Percentiles rank a stretch among this genome's conserved stretches.
Conservation (phyloP, 2,888 invertebrate genomes). For the Ligdia adustata region DNA sequence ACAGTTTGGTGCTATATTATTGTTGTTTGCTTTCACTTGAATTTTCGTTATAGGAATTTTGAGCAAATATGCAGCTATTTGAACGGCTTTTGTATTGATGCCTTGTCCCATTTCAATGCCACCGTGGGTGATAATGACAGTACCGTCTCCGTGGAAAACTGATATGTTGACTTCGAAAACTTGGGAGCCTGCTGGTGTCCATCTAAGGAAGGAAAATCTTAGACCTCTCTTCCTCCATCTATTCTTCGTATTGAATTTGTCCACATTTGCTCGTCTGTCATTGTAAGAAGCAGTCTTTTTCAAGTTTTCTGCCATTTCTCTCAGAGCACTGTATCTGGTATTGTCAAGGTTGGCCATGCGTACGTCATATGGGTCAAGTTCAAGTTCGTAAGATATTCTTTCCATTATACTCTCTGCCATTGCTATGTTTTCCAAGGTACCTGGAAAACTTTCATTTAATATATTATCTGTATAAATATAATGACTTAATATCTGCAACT, state of each 20-base stretch:
- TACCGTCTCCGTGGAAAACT: constrained; percentile 85
- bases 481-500: too few species aligned
- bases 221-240: constrained; percentile 89
- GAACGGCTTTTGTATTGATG: constrained; percentile 86
- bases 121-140: constrained; percentile 86
- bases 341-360: constrained; percentile 76
- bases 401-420: constrained; percentile 86
- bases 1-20: constrained; percentile 85
- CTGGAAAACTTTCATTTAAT: too few species aligned
- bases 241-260: constrained; percentile 85
- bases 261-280: constrained; percentile 69
- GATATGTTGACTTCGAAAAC: constrained; percentile 79
- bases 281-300: constrained; percentile 79
- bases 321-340: constrained; percentile 45
- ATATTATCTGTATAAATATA: too few species aligned
- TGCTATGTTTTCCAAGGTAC: constrained; percentile 79
- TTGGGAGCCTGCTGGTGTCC: constrained; percentile 60
- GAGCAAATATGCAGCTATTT: constrained; percentile 86
- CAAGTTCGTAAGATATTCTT: constrained; percentile 79
- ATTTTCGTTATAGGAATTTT: constrained; percentile 86
- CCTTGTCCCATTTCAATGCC: constrained; percentile 90
- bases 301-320: constrained; percentile 78
- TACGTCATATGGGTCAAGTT: constrained; percentile 83
- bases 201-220: constrained; percentile 85
- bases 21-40: constrained; percentile 85